Evolutionary conservation across 1,140 invertebrate species (phyloP), one percentile per base, ranked within the genome.

Genomic region (Hestina assimilis): DNA sequence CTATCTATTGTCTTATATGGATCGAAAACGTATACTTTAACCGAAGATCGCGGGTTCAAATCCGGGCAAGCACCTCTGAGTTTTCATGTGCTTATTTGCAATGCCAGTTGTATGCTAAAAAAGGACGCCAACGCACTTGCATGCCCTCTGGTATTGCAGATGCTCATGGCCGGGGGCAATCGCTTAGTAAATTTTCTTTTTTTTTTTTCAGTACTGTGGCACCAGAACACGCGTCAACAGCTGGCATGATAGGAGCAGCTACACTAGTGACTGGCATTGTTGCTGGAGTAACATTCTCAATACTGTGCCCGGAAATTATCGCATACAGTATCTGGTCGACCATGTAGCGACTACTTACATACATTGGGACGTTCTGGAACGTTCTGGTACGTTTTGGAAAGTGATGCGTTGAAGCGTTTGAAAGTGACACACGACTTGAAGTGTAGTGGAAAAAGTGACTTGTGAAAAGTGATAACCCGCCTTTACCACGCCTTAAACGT

Each of bases 191-290:
- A n/a, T n/a, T n/a, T n/a, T n/a, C n/a, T n/a, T n/a, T n/a, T n/a
- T n/a, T n/a, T 63, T 57, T 40, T 90, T 92, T 19, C 87, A 97
- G 96, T 62, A 93, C 91, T 28, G 97, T 98, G 6, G 93, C 96
- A 31, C 91, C 93, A 0, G 92, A 96, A 64, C 90, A 98, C 80
- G 94, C 96, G 14, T 89, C 94, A 0, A 94, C 93, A 5, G 98
- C 98, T 1, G 98, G 97, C 23, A 99, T 99, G 97, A 96, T 97
- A 83, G 97, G 93, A 20, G 96, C 95, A 1, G 97, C 98, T 11
- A 94, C 93, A 68, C 90, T 99, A 0, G 94, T 99, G 0, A 94
- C 96, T 1, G 98, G 98, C 17, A 96, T 99, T 9, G 93, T 97
- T 59, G 83, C 87, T 33, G 98, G 98, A 6, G 91, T 99, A 20